Base-by-base conservation (phyloP, 1,140 invertebrate species). In the Venustaconcha ellipsiformis region DNA sequence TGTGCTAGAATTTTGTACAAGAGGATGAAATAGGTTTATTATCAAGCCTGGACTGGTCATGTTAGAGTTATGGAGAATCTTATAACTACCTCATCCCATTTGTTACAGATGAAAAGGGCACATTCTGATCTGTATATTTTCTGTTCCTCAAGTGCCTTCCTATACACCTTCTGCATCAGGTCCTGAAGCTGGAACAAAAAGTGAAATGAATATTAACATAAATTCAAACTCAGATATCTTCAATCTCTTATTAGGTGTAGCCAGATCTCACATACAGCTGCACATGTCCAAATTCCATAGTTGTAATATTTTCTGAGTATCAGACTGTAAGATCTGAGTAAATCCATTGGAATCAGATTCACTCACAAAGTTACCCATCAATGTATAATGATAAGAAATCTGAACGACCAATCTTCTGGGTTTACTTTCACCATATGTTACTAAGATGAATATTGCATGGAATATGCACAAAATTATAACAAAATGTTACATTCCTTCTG, bases 61-160 rank as follows among this genome's bases (percentile, higher is more conserved):
- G 37, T 0, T 48, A 48, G 37, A 48, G 37, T 48, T 48, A 48
- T 11, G 37, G 37, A 48, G 37, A 48, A 48, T 48, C 37, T 6
- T 48, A 11, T 48, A 48, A 48, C 37, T 78, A 82, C 81, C 74
- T 78, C 72, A 70, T 88, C 87, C 87, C 87, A 88, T 58, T 86
- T 83, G 70, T 88, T 87, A 56, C 82, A 85, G 15, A 88, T 75
- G 73, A 88, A 88, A 48, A 88, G 72, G 37, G 87, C 81, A 57
- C 83, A 80, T 15, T 78, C 70, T 15, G 83, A 79, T 55, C 82
- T 74, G 65, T 82, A 83, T 2, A 76, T 30, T 13, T 78, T 75
- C 14, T 78, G 48, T 3, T 72, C 65, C 2, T 62, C 30, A 23
- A 76, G 64, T 20, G 60, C 58, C 63, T 77, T 71, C 37, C 74